Conservation (phyloP, 2,888 invertebrate species). For the Macrophya alboannulata region DNA sequence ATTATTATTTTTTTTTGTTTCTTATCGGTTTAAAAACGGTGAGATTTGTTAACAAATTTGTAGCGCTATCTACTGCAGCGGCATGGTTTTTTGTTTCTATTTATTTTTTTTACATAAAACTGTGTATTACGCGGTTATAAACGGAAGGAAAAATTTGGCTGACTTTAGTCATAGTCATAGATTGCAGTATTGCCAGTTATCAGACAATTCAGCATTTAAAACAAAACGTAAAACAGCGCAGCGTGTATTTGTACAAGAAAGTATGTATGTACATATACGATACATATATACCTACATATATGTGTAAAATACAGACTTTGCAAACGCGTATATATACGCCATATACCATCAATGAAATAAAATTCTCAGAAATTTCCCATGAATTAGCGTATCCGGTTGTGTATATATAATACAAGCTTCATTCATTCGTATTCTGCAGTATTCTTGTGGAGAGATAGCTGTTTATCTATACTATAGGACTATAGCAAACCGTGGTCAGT, state of each 20-base stretch:
- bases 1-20: background rate
- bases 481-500: background rate
- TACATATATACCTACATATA: no score
- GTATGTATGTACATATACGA: background rate
- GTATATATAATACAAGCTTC: conserved; percentile 4
- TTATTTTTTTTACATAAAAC: background rate
- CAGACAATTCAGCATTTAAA: background rate
- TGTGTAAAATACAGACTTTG: background rate
- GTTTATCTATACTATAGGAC: conserved; percentile 50
- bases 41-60: background rate
- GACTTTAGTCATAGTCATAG: background rate
- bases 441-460: conserved; percentile 47
- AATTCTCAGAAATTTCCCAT: conserved; percentile 44
- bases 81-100: no score
- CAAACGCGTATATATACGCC: background rate
- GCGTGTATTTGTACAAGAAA: conserved; percentile 23
- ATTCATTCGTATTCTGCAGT: conserved; percentile 41
- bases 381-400: conserved; percentile 54
- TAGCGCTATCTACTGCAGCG: no score
- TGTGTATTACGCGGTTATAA: background rate
- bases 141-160: background rate
- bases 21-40: background rate
- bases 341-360: conserved; percentile 33
- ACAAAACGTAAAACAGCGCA: background rate
- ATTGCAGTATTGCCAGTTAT: background rate